These are phyloP conservation scores for Pomatorhinus ruficollis DNA, from an alignment of 2,113 vertebrate species.

Conservation along the genomic window DNA sequence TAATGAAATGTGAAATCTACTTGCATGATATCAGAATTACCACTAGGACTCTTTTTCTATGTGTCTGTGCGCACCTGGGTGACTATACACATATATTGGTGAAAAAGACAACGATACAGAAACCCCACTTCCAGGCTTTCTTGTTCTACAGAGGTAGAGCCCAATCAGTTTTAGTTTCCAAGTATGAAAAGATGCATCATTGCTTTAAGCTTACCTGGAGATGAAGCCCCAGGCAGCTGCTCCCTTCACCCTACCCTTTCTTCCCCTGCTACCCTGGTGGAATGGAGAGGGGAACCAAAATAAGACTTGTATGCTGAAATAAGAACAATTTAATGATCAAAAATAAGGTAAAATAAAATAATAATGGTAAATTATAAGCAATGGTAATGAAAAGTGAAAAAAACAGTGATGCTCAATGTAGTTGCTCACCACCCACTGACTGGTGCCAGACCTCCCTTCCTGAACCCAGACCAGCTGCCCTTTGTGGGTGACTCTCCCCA, in stretches of 20 bases:
- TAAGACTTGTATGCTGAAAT: neutral
- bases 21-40: neutral
- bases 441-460: fast-evolving
- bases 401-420: neutral
- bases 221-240: neutral
- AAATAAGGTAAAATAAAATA: neutral
- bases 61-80: neutral
- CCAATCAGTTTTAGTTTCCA: neutral
- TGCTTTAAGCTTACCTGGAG: neutral
- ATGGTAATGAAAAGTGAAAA: neutral
- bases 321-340: neutral
- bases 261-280: neutral
- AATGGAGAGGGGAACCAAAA: neutral
- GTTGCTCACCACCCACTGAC: neutral
- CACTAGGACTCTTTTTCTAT: neutral
- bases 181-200: neutral
- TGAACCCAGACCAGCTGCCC: neutral
- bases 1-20: neutral
- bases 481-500: neutral
- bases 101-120: neutral
- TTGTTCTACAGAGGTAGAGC: neutral
- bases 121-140: neutral
- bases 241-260: neutral
- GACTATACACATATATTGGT: neutral
- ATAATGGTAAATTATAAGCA: neutral